Conservation (phyloP, 2,797 vertebrate species). For the Choloepus didactylus region DNA sequence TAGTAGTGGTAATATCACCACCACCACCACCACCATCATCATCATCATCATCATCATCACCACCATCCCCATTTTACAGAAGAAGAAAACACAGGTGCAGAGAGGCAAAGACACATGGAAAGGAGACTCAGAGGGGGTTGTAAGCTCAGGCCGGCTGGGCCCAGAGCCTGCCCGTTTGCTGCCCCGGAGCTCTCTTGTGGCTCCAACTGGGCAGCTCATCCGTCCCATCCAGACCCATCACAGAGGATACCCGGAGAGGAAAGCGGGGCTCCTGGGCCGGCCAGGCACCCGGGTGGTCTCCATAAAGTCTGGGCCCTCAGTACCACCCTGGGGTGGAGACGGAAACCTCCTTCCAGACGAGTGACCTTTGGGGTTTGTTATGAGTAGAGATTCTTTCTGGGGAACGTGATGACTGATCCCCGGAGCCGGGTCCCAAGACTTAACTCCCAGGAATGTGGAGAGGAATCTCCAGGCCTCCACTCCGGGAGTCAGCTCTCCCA, state of each 20-base stretch:
- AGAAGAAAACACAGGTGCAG: not conserved
- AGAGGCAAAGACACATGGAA: not conserved
- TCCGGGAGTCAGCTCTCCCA: not conserved
- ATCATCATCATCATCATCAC: not conserved
- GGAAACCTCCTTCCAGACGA: conserved; percentile 24
- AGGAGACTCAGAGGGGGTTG: not conserved
- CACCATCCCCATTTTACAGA: not conserved
- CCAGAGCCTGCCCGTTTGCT: not conserved
- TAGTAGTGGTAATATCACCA: not conserved
- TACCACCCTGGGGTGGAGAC: conserved; percentile 10
- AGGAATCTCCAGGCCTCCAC: conserved; percentile 37
- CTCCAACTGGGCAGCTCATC: not conserved
- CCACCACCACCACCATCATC: not conserved
- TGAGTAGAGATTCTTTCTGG: conserved; percentile 80
- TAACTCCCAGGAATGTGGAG: conserved; percentile 70
- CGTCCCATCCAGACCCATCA: not conserved
- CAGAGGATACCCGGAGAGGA: not conserved
- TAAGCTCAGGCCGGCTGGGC: not conserved
- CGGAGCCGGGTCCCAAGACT: conserved; percentile 69
- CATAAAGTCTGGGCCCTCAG: not conserved
- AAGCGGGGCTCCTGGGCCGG: not conserved
- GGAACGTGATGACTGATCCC: conserved; percentile 70
- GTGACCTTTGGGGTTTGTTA: conserved; percentile 81
- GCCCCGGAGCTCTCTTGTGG: not conserved
- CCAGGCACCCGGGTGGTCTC: not conserved